Evolutionary conservation across 2,888 invertebrate genomes (phyloP).

Genomic region (Synergus gifuensis): DNA sequence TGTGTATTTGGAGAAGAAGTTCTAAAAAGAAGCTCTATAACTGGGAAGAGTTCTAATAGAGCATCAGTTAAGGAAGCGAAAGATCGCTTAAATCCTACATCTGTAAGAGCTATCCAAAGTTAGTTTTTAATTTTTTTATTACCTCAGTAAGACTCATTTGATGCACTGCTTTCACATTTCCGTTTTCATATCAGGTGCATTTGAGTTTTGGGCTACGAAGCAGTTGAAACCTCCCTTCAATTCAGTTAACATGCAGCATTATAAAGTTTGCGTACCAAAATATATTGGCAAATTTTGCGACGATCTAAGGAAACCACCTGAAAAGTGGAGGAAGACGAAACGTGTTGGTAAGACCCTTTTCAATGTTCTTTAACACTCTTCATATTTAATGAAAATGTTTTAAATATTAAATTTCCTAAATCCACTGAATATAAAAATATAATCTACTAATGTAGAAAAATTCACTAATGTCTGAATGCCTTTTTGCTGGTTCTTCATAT

Average conservation of each 20-base stretch:
- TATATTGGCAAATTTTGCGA: slow-evolving; percentile 27
- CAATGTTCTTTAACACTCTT: not conserved
- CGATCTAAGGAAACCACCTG: slow-evolving; percentile 1
- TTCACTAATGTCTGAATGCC: too few relatives aligned
- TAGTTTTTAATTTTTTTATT: not conserved
- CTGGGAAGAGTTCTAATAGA: not conserved
- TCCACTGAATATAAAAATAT: too few relatives aligned
- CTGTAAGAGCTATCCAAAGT: not conserved
- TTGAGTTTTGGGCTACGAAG: slow-evolving; percentile 11
- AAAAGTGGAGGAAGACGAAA: not conserved
- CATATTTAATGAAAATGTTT: too few relatives aligned
- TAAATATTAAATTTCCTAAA: too few relatives aligned
- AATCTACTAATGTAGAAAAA: too few relatives aligned
- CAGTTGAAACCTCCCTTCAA: not conserved
- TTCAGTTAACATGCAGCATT: not conserved
- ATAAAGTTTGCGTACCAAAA: not conserved
- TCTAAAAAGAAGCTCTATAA: not conserved
- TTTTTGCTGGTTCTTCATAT: too few relatives aligned
- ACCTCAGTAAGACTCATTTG: not conserved
- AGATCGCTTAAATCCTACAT: not conserved
- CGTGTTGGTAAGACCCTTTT: not conserved
- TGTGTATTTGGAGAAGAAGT: slow-evolving; percentile 12
- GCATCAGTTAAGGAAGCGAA: not conserved
- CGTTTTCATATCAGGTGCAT: slow-evolving; percentile 1
- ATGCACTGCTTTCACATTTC: too few relatives aligned